Evolutionary conservation across 2,797 vertebrate species (phyloP), one percentile per base, ranked within the genome.

Genomic region (Lindbergichthys nudifrons): DNA sequence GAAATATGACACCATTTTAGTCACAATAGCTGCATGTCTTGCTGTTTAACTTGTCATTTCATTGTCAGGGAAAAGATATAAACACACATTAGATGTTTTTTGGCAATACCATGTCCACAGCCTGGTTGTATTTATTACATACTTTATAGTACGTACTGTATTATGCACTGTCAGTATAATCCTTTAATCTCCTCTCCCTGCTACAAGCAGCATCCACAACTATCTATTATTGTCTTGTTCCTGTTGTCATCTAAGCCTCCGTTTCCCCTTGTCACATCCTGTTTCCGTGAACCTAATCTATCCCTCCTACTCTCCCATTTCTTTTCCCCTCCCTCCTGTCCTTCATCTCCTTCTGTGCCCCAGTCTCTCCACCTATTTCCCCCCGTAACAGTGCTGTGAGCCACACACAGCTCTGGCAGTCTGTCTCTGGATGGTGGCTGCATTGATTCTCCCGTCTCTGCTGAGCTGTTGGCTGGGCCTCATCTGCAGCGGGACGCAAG

Each of bases 281-380:
- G 69, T 87, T 78, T 74, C 76, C 10, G 9, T 74, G 57, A 77
- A 79, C 56, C 57, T 73, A 65, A 85, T 87, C 83, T 53, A 50
- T 65, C 41, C 14, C 6, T 18, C 14, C 3, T 6, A 42, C 54
- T 52, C 52, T 36, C 7, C 26, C 32, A 36, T 39, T 52, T 32
- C 69, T 50, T 36, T 36, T 36, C 58, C 39, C 5, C 32, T 74
- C 19, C 59, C 23, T 66, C 62, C 47, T 30, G 26, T 71, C 53
- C 64, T 66, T 54, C 4, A 6, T 60, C 61, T 64, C 68, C 47
- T 53, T 14, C 59, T 71, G 18, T 48, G 26, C 53, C 48, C 57
- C 26, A 1, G 12, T 50, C 62, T 65, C 50, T 72, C 52, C 62
- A 21, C 76, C 64, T 41, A 36, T 36, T 41, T 56, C 5, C 57